A percentile compares a stretch with the other conserved stretches of the same genome.
phyloP scores from a whole-genome alignment of 2,797 vertebrate species.

The Neosalanx taihuensis region DNA sequence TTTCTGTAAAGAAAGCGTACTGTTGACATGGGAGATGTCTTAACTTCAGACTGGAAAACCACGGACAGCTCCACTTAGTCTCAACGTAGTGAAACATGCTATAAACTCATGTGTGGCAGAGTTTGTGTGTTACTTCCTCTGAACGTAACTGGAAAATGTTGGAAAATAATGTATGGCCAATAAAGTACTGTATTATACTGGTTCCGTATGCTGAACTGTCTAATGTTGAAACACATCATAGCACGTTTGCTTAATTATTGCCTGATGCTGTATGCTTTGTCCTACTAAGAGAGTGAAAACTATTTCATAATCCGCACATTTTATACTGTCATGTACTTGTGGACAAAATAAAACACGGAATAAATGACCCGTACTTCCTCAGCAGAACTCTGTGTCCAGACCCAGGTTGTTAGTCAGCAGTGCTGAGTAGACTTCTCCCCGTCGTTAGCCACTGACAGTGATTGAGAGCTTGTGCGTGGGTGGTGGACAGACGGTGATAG shows the following conservation, averaged over 20 bases:
- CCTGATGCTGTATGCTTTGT: conserved; percentile 57
- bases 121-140: conserved; percentile 31
- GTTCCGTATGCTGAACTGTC: conserved; percentile 52
- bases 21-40: conserved; percentile 57
- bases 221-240: conserved; percentile 52
- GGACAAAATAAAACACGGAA: conserved; percentile 47
- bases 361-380: conserved; percentile 33
- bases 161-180: conserved; percentile 45
- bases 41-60: conserved; percentile 42
- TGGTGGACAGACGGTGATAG: conserved; percentile 37
- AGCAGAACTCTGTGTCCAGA: conserved; percentile 7
- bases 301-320: conserved; percentile 62
- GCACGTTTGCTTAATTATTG: conserved; percentile 60
- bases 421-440: conserved; percentile 8
- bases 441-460: conserved; percentile 30
- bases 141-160: conserved; percentile 45
- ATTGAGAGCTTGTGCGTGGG: conserved; percentile 22
- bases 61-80: conserved; percentile 32
- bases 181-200: conserved; percentile 45
- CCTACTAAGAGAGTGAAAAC: conserved; percentile 45
- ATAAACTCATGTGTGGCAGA: conserved; percentile 27
- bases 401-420: conserved; percentile 28
- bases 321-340: conserved; percentile 63
- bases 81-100: conserved; percentile 31
- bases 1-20: conserved; percentile 37